phyloP scores from a whole-genome alignment of 1,140 invertebrate genomes.

The Eueides isabella region DNA sequence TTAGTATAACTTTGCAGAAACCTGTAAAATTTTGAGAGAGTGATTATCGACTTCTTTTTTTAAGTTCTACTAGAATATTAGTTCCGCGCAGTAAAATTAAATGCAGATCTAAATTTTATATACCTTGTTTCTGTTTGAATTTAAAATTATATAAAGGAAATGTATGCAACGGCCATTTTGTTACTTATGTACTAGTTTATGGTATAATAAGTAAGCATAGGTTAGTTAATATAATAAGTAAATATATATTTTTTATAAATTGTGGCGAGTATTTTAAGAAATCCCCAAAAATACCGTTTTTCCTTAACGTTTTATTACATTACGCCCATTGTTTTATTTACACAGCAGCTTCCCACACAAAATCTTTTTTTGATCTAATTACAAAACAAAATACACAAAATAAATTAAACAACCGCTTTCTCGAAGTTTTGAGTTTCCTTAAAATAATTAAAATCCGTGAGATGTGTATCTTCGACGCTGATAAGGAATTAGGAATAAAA shows the following conservation, averaged over 20 bases:
- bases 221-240: not conserved
- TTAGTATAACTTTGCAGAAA: too few species aligned
- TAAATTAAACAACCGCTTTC: not conserved
- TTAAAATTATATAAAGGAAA: too few species aligned
- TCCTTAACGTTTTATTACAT: not conserved
- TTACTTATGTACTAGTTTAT: too few species aligned
- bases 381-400: not conserved
- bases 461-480: not conserved
- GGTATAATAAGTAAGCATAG: too few species aligned
- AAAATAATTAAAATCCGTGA: conserved; percentile 15
- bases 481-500: conserved; percentile 24
- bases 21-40: too few species aligned
- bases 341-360: conserved; percentile 4
- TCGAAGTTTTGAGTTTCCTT: not conserved
- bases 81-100: too few species aligned
- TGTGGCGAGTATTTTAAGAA: not conserved
- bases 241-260: not conserved
- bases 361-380: conserved; percentile 4
- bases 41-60: too few species aligned
- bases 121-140: too few species aligned
- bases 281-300: not conserved
- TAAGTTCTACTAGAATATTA: too few species aligned
- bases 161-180: too few species aligned
- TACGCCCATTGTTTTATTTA: not conserved
- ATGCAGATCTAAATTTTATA: too few species aligned